Percentiles rank a stretch among this genome's conserved stretches.
Evolutionary conservation across 2,888 invertebrate genomes (phyloP).

Genomic region (Cenopis cana): DNA sequence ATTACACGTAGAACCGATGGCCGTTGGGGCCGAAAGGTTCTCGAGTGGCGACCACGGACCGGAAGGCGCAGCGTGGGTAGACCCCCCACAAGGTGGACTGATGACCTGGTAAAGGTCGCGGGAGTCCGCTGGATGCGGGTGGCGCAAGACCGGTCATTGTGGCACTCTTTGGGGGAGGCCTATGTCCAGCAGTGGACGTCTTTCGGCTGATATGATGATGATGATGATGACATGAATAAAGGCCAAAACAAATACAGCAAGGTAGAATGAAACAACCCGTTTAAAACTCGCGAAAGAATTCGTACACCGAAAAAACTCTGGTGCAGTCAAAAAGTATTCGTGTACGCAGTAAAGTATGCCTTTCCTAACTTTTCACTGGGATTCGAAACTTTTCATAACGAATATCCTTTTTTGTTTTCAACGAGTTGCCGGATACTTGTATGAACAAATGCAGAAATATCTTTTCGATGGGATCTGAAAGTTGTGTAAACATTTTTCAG

Average conservation of each 20-base stretch:
- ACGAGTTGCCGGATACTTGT: neutral
- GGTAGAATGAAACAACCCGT: neutral
- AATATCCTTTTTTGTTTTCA: conserved; percentile 23
- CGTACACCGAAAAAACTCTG: conserved; percentile 1
- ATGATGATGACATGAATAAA: neutral
- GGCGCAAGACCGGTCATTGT: too few species aligned
- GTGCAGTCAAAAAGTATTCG: conserved; percentile 36
- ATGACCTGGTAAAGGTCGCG: too few species aligned
- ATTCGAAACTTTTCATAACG: conserved; percentile 23
- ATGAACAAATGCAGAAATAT: conserved; percentile 18
- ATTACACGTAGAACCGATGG: too few species aligned
- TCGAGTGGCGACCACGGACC: too few species aligned
- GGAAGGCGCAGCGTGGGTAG: too few species aligned
- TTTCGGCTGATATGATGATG: too few species aligned
- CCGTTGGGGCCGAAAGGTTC: too few species aligned
- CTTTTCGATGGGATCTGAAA: neutral
- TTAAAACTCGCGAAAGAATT: conserved; percentile 12
- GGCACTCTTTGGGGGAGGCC: too few species aligned
- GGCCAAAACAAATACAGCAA: neutral
- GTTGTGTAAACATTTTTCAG: conserved; percentile 1
- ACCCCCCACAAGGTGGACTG: too few species aligned
- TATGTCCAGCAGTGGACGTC: too few species aligned
- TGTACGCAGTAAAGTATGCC: conserved; percentile 16
- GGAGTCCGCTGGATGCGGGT: too few species aligned
- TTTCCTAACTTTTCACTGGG: conserved; percentile 23